Evolutionary conservation across 2,797 vertebrate genomes (phyloP).

Genomic region (Dallia pectoralis): DNA sequence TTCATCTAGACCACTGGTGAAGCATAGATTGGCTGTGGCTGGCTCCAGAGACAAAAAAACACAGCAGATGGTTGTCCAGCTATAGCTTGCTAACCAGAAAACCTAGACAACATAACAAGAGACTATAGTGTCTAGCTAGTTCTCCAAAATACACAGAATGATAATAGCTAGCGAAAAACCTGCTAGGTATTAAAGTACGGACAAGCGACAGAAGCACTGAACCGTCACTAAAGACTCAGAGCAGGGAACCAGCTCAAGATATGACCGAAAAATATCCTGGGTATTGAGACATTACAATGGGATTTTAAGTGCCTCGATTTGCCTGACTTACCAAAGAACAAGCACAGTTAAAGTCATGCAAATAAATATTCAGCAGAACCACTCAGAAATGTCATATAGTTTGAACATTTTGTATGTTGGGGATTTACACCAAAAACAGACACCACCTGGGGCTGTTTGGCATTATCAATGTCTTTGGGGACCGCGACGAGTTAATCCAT

Average conservation of each 20-base stretch:
- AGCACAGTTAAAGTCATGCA: neutral
- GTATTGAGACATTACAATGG: slow-evolving; percentile 17
- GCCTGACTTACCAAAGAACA: neutral
- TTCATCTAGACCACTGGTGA: slow-evolving; percentile 97
- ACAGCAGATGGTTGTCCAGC: slow-evolving; percentile 4
- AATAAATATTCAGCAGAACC: neutral
- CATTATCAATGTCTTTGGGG: slow-evolving; percentile 36
- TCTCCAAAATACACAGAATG: neutral
- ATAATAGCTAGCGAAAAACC: slow-evolving; percentile 11
- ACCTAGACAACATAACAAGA: neutral
- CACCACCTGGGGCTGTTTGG: slow-evolving; percentile 32
- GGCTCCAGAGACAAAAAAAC: slow-evolving; percentile 1
- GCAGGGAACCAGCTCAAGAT: slow-evolving; percentile 14
- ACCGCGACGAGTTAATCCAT: slow-evolving; percentile 32
- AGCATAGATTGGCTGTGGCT: slow-evolving; percentile 17
- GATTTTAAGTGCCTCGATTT: slow-evolving; percentile 2
- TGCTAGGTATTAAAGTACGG: neutral
- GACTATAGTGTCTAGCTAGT: neutral
- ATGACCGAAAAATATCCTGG: slow-evolving; percentile 2
- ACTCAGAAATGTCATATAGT: slow-evolving; percentile 3
- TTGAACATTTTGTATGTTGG: neutral
- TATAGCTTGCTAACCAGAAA: neutral
- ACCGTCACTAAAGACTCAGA: slow-evolving; percentile 42
- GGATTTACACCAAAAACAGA: slow-evolving; percentile 30
- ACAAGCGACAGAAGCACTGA: slow-evolving; percentile 17